phyloP scores from a whole-genome alignment of 2,797 vertebrate genomes.

The Amphiprion clarkii region DNA sequence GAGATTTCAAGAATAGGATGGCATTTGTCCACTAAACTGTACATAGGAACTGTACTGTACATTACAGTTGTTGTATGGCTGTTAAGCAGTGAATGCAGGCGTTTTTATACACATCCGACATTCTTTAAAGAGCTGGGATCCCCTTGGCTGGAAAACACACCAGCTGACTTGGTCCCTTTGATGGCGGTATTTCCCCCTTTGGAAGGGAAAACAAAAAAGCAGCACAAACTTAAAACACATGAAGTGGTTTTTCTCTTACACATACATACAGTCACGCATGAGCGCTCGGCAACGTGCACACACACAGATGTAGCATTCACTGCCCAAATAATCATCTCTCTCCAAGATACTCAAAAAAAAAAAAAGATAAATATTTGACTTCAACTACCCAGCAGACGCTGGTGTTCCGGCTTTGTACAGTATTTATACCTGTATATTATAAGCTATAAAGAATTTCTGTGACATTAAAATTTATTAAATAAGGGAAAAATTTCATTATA shows the following conservation, averaged over 20 bases:
- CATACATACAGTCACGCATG: constrained; percentile 60
- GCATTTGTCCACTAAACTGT: constrained; percentile 82
- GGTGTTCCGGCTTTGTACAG: constrained; percentile 88
- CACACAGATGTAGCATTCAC: constrained; percentile 46
- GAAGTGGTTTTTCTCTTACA: constrained; percentile 78
- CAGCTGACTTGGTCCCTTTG: constrained; percentile 88
- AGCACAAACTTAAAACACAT: constrained; percentile 82
- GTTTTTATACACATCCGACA: constrained; percentile 71
- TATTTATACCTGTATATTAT: constrained; percentile 87
- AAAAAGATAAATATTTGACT: constrained; percentile 86
- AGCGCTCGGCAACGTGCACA: constrained; percentile 53
- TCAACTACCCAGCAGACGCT: constrained; percentile 86
- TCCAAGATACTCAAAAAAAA: constrained; percentile 68
- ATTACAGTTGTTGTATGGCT: constrained; percentile 79
- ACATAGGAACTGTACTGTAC: constrained; percentile 78
- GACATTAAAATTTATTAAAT: constrained; percentile 88
- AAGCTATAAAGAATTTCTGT: constrained; percentile 86
- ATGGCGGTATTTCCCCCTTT: constrained; percentile 77
- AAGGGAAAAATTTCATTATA: constrained; percentile 80
- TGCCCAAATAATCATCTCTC: constrained; percentile 70
- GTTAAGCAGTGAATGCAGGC: constrained; percentile 78
- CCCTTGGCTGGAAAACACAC: constrained; percentile 75
- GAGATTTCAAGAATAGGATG: constrained; percentile 71
- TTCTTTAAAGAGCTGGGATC: constrained; percentile 80
- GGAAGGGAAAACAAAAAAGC: constrained; percentile 65